These are phyloP conservation scores for Coryphaenoides rupestris DNA, from an alignment of 2,113 vertebrate genomes.

Conservation along the genomic window DNA sequence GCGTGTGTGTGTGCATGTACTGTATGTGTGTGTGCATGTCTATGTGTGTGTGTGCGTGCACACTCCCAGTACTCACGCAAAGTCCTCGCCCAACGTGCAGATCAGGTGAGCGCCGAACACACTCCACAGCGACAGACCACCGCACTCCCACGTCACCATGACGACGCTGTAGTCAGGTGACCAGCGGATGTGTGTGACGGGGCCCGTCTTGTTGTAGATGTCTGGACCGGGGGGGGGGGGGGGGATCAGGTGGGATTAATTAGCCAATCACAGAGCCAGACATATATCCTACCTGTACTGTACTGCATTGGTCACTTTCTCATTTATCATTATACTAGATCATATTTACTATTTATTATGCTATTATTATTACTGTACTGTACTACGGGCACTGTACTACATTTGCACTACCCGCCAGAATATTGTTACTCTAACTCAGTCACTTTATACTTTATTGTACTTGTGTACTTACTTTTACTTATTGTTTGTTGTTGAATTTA, in stretches of 20 bases:
- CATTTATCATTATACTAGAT: too few species aligned
- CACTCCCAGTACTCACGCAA: conserved; percentile 83
- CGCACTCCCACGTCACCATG: conserved; percentile 94
- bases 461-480: too few species aligned
- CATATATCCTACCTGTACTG: too few species aligned
- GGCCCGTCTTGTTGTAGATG: conserved; percentile 96
- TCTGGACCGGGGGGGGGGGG: too few species aligned
- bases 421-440: too few species aligned
- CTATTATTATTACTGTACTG: too few species aligned
- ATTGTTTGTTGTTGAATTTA: too few species aligned
- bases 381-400: too few species aligned
- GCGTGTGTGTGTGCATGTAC: neutral
- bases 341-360: too few species aligned
- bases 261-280: neutral
- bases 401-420: too few species aligned
- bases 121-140: conserved; percentile 95
- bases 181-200: conserved; percentile 92
- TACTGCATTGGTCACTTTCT: too few species aligned
- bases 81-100: conserved; percentile 96
- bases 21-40: neutral
- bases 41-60: conserved; percentile 7
- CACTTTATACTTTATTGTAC: too few species aligned
- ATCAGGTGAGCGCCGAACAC: conserved; percentile 98
- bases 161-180: conserved; percentile 94
- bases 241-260: neutral